Conservation (phyloP, 2,113 vertebrate genomes). For the Peromyscus maniculatus region DNA sequence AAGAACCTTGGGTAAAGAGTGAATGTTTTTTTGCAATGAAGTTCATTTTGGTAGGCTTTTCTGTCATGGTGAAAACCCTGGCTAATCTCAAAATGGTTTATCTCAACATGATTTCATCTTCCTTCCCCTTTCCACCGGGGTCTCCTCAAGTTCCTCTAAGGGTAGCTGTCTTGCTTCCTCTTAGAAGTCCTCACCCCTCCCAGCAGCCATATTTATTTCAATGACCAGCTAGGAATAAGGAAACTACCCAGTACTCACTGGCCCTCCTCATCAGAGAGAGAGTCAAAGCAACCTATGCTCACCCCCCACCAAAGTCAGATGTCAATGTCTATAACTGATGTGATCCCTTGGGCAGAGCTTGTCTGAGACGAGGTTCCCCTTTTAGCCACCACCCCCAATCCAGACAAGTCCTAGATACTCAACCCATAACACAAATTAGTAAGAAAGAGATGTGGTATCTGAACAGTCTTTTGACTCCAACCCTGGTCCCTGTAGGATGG, state of each 20-base stretch:
- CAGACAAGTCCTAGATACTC: constrained; percentile 46
- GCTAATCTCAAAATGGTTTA: constrained; percentile 30
- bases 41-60: neutral
- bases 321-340: constrained; percentile 14
- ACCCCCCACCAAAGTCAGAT: neutral
- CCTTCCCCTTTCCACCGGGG: constrained; percentile 72
- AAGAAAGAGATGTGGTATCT: constrained; percentile 58
- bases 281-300: neutral
- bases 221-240: neutral
- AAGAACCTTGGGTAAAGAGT: constrained; percentile 3
- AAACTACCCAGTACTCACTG: neutral
- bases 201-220: neutral
- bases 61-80: constrained; percentile 9
- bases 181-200: constrained; percentile 15
- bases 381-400: neutral
- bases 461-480: constrained; percentile 17
- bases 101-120: constrained; percentile 72
- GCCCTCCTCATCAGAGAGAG: neutral
- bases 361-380: constrained; percentile 13
- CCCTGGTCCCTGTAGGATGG: neutral
- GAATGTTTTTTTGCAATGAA: constrained; percentile 18
- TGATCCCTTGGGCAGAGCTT: neutral
- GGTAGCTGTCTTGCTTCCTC: constrained; percentile 58
- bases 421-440: neutral
- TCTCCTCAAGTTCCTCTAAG: constrained; percentile 41